phyloP scores from a whole-genome alignment of 2,888 invertebrate genomes.

The Acleris cristana region DNA sequence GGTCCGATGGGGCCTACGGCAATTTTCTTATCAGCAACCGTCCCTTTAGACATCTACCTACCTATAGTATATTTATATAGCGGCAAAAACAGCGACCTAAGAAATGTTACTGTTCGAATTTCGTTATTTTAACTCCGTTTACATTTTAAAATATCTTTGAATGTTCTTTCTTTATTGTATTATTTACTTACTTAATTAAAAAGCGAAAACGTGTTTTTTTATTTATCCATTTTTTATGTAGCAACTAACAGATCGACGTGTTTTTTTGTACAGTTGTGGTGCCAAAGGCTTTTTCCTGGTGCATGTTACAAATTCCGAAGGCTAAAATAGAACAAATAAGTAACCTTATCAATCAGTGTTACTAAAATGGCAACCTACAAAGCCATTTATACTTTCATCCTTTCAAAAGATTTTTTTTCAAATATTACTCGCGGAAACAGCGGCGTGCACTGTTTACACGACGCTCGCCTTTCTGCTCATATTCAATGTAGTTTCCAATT shows the following conservation, averaged over 20 bases:
- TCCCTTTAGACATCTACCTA: conserved; percentile 40
- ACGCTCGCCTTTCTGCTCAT: conserved; percentile 69
- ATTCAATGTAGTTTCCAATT: conserved; percentile 74
- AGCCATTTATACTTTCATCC: conserved; percentile 57
- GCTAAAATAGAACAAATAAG: neutral
- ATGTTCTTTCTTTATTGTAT: neutral
- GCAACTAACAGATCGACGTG: too few species aligned
- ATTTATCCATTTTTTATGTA: neutral
- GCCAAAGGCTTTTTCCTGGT: too few species aligned
- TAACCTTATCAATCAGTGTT: neutral
- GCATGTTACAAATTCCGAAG: too few species aligned
- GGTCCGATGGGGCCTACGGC: conserved; percentile 59
- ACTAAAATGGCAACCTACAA: conserved; percentile 22
- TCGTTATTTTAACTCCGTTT: neutral
- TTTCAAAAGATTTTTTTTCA: conserved; percentile 64
- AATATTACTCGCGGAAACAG: conserved; percentile 65
- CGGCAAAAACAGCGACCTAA: conserved; percentile 20
- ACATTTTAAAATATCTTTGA: neutral
- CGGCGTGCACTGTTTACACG: conserved; percentile 64
- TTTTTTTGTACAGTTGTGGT: too few species aligned
- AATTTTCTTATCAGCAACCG: conserved; percentile 64
- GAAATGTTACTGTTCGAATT: neutral
- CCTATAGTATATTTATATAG: conserved; percentile 24
- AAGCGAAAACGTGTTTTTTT: neutral
- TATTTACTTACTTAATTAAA: neutral